Evolutionary conservation across 2,888 invertebrate genomes (phyloP), one percentile per base, ranked within the genome.

Genomic region (Proisotoma minuta): DNA sequence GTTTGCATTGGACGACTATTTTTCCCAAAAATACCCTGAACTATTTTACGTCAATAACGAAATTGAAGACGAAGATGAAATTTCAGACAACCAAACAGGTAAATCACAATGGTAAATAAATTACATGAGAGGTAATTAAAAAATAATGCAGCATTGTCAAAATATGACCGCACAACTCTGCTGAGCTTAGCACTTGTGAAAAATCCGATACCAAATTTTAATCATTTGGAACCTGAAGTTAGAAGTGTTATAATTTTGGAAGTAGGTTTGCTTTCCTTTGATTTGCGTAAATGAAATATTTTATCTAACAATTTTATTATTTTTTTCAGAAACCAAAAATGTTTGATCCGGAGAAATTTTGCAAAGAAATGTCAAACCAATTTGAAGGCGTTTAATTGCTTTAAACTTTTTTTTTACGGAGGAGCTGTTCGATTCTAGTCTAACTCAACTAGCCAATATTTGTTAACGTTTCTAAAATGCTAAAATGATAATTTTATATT

Each of bases 1-100:
- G 80, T 81, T 91, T 75, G 87, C 91, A 72, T 80, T 93, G 75
- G 92, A 92, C 77, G 91, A 91, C 79, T 89, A 89, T 79, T 92
- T 92, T 56, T 64, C 63, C 1, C 65, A 64, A 49, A 70, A 72
- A 29, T 70, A 68, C 58, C 70, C 70, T 0, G 63, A 68, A 39
- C 26, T 69, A 27, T 68, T 70, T 50, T 66, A 61, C 43, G 61
- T 57, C 56, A 57, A 58, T 28, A 59, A 60, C 40, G 52, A 47
- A 43, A 48, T 62, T 12, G 65, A 66, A 22, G 66, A 66, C 26
- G 68, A 60, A 52, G 65, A 56, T 29, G 64, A 67, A 27, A 60
- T 53, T 12, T 20, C 26, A 23, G 54, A 20, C 39, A 20, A 20
- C 23, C 56, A 34, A 39, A 12, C 28, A 8, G 53, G 56, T 56